Conservation (phyloP, 2,113 vertebrate genomes). For the Lasiurus borealis region DNA sequence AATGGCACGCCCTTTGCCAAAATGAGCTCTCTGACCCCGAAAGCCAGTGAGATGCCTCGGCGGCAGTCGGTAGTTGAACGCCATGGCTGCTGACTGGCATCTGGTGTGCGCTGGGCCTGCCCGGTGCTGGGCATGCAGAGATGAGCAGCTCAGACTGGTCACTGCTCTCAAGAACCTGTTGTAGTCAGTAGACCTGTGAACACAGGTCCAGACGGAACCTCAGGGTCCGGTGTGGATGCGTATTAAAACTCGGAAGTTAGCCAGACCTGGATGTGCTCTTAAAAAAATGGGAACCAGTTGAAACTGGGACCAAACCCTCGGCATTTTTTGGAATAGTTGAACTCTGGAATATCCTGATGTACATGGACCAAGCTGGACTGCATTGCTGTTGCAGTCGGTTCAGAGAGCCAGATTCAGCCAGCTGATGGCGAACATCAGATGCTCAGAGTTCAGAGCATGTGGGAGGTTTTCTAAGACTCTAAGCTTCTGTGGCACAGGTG, state of each 20-base stretch:
- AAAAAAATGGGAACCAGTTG: conserved; percentile 12
- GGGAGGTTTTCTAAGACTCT: background rate
- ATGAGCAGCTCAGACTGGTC: background rate
- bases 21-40: background rate
- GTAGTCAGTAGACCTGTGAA: background rate
- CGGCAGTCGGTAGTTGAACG: background rate
- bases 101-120: background rate
- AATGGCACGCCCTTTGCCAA: background rate
- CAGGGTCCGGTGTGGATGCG: background rate
- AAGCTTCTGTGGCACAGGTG: background rate
- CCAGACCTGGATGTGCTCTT: background rate
- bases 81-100: background rate
- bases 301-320: background rate
- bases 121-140: background rate
- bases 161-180: background rate
- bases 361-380: background rate
- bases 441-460: background rate
- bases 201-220: background rate
- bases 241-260: background rate
- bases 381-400: background rate
- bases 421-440: background rate
- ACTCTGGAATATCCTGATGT: background rate
- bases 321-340: background rate
- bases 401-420: background rate
- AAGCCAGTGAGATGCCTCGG: background rate